phyloP scores from a whole-genome alignment of 2,113 vertebrate species.

The Pyrgilauda ruficollis region DNA sequence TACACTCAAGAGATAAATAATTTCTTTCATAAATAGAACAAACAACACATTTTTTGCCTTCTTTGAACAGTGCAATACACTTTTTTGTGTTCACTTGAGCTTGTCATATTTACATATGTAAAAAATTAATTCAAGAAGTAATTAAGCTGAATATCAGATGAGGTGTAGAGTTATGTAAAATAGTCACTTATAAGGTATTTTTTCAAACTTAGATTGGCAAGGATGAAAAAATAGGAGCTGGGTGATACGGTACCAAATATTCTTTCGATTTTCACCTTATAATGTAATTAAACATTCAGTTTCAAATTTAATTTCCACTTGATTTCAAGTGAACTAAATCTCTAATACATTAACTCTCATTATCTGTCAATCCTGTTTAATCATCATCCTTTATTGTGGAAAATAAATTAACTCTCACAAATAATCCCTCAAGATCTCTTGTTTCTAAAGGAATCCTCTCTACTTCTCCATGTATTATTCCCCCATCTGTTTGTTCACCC shows the following conservation, averaged over 20 bases:
- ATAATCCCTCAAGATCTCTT: constrained; percentile 1
- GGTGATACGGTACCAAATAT: neutral
- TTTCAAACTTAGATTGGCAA: neutral
- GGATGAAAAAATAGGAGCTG: neutral
- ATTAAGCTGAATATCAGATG: neutral
- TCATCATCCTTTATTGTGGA: constrained; percentile 1
- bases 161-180: neutral
- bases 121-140: neutral
- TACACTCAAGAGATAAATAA: neutral
- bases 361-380: constrained; percentile 4
- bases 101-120: neutral
- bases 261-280: neutral
- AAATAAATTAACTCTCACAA: constrained; percentile 36
- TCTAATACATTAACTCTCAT: neutral
- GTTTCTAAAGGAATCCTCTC: neutral
- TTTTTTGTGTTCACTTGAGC: neutral
- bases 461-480: neutral
- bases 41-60: neutral
- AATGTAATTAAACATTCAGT: neutral
- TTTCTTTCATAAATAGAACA: neutral
- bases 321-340: neutral
- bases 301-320: constrained; percentile 14
- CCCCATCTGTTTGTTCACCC: neutral
- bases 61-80: neutral
- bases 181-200: neutral